Percentiles rank a stretch among this genome's conserved stretches.
phyloP scores from a whole-genome alignment of 2,797 vertebrate genomes.

The Delichon dasypus region DNA sequence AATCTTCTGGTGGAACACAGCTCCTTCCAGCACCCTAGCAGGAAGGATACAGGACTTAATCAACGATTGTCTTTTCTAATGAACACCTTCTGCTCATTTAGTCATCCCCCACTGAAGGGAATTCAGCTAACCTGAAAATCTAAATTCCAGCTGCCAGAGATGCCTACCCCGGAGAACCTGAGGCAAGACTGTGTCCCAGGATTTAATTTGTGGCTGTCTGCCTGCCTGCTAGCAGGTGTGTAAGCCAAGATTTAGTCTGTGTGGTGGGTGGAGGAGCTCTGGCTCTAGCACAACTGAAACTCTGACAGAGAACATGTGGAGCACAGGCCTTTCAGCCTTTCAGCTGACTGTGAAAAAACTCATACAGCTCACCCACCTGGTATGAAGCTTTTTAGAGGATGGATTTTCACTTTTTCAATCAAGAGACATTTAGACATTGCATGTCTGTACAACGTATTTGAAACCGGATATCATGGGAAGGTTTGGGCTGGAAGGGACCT shows the following conservation, averaged over 20 bases:
- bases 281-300: background rate
- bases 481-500: background rate
- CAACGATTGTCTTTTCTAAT: background rate
- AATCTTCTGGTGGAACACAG: background rate
- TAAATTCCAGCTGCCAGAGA: background rate
- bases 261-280: background rate
- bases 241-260: background rate
- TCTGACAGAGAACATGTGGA: background rate
- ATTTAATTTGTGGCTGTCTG: background rate
- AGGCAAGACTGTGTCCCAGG: background rate
- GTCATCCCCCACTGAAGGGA: background rate
- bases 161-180: fast-evolving
- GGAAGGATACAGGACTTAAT: background rate
- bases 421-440: background rate
- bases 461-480: background rate
- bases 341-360: background rate
- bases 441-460: background rate
- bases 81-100: background rate
- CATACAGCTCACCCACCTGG: background rate
- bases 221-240: background rate
- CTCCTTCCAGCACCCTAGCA: background rate
- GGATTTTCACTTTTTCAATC: background rate
- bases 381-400: no score
- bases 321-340: background rate
- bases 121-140: background rate